phyloP scores from a whole-genome alignment of 2,797 vertebrate species.

The Pteropus rufus region DNA sequence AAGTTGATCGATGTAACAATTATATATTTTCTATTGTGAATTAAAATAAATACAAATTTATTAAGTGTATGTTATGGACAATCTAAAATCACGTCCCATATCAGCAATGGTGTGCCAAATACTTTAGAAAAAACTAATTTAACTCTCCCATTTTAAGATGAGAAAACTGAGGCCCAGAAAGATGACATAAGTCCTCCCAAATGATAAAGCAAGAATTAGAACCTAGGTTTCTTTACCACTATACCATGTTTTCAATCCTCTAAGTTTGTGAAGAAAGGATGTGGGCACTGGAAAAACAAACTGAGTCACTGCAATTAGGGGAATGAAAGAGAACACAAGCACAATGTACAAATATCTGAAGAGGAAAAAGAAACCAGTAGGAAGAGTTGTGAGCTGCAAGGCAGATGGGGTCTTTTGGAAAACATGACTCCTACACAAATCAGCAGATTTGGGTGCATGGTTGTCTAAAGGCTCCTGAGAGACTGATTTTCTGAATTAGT shows the following conservation, averaged over 20 bases:
- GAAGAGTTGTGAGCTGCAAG: constrained; percentile 36
- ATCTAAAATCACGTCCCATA: not conserved
- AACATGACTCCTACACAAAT: constrained; percentile 41
- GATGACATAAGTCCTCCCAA: not conserved
- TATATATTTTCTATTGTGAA: not conserved
- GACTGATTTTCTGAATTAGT: constrained; percentile 46
- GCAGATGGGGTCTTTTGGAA: constrained; percentile 60
- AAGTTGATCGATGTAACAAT: not conserved
- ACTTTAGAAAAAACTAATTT: not conserved
- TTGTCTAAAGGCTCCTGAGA: not conserved
- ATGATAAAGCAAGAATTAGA: constrained; percentile 3
- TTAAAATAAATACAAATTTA: not conserved
- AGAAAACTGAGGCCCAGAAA: not conserved
- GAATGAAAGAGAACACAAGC: constrained; percentile 61
- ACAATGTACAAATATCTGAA: constrained; percentile 45
- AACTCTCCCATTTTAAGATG: not conserved
- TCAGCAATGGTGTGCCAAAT: not conserved
- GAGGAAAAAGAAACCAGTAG: constrained; percentile 34
- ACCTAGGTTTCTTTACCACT: not conserved
- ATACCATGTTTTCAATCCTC: not conserved
- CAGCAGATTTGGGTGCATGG: not conserved
- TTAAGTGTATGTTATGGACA: not conserved
- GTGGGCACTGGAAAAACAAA: constrained; percentile 70
- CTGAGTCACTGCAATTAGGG: constrained; percentile 59
- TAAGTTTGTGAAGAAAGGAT: constrained; percentile 51